Conservation (phyloP, 1,140 invertebrate species). For the Pseudomyrmex cubaensis region DNA sequence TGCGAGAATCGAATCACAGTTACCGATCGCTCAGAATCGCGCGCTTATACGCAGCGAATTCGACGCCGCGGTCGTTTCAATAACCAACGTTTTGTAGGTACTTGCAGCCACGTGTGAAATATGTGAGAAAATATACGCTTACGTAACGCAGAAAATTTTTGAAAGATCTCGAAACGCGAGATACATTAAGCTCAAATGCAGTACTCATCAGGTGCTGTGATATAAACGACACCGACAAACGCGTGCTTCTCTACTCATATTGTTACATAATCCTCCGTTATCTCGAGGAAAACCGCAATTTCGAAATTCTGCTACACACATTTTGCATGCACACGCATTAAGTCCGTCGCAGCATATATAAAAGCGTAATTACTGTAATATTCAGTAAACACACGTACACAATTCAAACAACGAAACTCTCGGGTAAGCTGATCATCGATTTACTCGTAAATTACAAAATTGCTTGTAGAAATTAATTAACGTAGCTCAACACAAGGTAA, state of each 20-base stretch:
- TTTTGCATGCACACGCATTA: constrained; percentile 41
- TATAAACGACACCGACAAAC: constrained; percentile 28
- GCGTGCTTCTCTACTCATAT: constrained; percentile 1
- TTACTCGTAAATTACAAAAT: constrained; percentile 55
- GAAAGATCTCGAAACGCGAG: neutral
- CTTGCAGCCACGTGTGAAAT: constrained; percentile 31
- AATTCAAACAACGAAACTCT: constrained; percentile 49
- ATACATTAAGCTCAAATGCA: constrained; percentile 34
- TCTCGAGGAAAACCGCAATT: constrained; percentile 46
- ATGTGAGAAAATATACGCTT: neutral
- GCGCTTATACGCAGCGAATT: constrained; percentile 45
- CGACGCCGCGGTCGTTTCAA: constrained; percentile 16
- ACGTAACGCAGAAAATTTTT: neutral
- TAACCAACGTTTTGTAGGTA: constrained; percentile 21
- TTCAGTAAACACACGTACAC: constrained; percentile 42
- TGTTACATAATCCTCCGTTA: constrained; percentile 41
- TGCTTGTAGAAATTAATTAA: constrained; percentile 62
- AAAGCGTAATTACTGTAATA: constrained; percentile 59
- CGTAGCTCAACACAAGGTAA: constrained; percentile 47
- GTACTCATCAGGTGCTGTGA: neutral
- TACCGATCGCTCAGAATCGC: constrained; percentile 28
- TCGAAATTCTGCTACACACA: constrained; percentile 35
- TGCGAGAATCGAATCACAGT: constrained; percentile 60
- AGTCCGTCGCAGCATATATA: constrained; percentile 55
- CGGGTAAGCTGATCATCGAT: constrained; percentile 57